Conservation (phyloP, 2,888 invertebrate genomes). For the Acleris sparsana region DNA sequence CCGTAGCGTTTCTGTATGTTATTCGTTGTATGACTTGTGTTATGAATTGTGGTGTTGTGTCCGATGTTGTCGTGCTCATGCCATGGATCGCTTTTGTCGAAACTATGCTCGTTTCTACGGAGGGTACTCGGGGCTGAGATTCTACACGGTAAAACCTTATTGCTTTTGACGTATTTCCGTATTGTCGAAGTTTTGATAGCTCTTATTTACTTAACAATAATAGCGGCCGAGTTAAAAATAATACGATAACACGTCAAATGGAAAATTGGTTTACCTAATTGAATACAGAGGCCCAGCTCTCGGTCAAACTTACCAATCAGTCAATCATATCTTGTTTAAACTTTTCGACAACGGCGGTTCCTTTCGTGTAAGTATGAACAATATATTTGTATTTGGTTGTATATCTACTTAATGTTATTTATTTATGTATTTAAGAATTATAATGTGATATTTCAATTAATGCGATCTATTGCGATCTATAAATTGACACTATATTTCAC, state of each 20-base stretch:
- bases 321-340: constrained; percentile 6
- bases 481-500: too few relatives aligned
- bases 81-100: constrained; percentile 72
- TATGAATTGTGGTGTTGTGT: constrained; percentile 78
- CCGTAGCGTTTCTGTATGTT: constrained; percentile 49
- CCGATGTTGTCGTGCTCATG: constrained; percentile 51
- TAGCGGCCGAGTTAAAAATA: too few relatives aligned
- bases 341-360: constrained; percentile 65
- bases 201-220: too few relatives aligned
- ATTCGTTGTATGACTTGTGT: constrained; percentile 47
- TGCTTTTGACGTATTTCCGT: too few relatives aligned
- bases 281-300: not conserved
- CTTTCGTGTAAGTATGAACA: constrained; percentile 50
- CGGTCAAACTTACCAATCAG: not conserved
- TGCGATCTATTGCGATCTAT: too few relatives aligned
- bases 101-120: constrained; percentile 41
- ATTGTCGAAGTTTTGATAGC: too few relatives aligned
- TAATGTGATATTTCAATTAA: too few relatives aligned
- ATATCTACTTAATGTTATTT: constrained; percentile 10
- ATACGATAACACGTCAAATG: too few relatives aligned
- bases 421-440: not conserved
- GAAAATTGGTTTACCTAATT: too few relatives aligned
- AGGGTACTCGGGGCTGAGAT: not conserved
- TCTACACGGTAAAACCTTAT: not conserved
- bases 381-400: constrained; percentile 14